Percentiles rank a stretch among this genome's conserved stretches.
phyloP scores from a whole-genome alignment of 2,113 vertebrate species.

The Oceanites oceanicus region DNA sequence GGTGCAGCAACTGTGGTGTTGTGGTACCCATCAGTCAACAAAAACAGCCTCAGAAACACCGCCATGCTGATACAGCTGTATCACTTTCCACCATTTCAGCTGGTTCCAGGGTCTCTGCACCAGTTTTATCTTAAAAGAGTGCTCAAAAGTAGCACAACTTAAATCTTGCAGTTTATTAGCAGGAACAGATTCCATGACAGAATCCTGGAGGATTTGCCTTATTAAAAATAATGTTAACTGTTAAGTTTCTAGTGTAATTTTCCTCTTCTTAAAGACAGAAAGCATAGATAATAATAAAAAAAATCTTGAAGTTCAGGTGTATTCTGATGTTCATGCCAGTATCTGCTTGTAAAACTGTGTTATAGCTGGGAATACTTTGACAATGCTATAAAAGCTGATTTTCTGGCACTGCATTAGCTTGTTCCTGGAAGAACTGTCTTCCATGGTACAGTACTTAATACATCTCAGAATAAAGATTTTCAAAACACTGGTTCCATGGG shows the following conservation, averaged over 20 bases:
- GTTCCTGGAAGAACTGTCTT: slow-evolving; percentile 43
- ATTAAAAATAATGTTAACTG: slow-evolving; percentile 29
- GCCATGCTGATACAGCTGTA: not conserved
- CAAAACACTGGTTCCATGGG: not conserved
- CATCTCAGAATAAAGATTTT: slow-evolving; percentile 20
- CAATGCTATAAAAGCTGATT: slow-evolving; percentile 40
- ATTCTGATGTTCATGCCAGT: slow-evolving; percentile 14
- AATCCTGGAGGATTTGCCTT: not conserved
- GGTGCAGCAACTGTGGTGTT: not conserved
- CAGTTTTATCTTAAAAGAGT: not conserved
- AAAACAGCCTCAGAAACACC: not conserved
- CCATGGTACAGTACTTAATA: not conserved
- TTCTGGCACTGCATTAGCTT: slow-evolving; percentile 41
- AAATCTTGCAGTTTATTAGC: not conserved
- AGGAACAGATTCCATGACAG: not conserved
- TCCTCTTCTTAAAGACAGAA: not conserved
- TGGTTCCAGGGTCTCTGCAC: not conserved
- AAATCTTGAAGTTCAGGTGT: not conserved
- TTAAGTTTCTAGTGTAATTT: not conserved
- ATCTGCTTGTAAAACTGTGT: slow-evolving; percentile 20
- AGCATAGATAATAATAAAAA: not conserved
- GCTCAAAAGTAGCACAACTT: not conserved
- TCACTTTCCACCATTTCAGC: not conserved
- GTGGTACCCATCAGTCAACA: not conserved
- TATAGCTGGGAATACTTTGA: slow-evolving; percentile 28